A percentile compares a stretch with the other conserved stretches of the same genome.
Conservation (phyloP, 2,113 vertebrate species). For the Aix galericulata region DNA sequence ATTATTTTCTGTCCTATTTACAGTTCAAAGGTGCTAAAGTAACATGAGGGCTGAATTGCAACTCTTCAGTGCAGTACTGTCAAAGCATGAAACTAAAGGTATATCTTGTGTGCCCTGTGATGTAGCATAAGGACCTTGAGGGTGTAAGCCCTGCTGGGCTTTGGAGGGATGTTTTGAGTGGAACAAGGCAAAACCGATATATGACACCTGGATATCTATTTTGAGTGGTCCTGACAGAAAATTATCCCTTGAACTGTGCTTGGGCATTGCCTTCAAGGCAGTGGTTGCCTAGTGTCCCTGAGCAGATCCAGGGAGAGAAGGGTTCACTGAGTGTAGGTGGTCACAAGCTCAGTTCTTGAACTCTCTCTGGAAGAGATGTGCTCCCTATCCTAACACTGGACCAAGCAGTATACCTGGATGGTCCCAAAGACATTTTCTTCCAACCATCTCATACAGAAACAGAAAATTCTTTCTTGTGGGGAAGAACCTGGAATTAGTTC, state of each 20-base stretch:
- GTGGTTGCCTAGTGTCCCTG: background rate
- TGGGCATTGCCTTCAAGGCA: background rate
- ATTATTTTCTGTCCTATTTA: background rate
- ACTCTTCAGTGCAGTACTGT: background rate
- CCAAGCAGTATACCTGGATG: background rate
- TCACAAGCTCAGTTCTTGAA: background rate
- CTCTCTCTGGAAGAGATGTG: background rate
- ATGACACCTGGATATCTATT: accelerated
- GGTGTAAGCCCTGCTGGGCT: background rate
- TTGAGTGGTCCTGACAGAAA: background rate
- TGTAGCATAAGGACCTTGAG: background rate
- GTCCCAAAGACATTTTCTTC: background rate
- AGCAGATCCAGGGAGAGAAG: background rate
- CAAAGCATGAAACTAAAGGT: background rate
- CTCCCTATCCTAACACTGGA: background rate
- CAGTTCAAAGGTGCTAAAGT: background rate
- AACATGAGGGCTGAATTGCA: background rate
- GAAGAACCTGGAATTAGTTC: background rate
- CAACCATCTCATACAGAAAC: background rate
- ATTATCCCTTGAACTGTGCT: background rate
- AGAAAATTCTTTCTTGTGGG: background rate
- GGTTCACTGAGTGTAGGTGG: background rate
- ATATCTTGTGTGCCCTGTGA: background rate
- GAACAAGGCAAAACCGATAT: background rate
- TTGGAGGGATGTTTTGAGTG: background rate